Percentiles rank a stretch among this genome's conserved stretches.
These are phyloP conservation scores for Myotis yumanensis DNA, from an alignment of 2,113 vertebrate species.

Conservation along the genomic window DNA sequence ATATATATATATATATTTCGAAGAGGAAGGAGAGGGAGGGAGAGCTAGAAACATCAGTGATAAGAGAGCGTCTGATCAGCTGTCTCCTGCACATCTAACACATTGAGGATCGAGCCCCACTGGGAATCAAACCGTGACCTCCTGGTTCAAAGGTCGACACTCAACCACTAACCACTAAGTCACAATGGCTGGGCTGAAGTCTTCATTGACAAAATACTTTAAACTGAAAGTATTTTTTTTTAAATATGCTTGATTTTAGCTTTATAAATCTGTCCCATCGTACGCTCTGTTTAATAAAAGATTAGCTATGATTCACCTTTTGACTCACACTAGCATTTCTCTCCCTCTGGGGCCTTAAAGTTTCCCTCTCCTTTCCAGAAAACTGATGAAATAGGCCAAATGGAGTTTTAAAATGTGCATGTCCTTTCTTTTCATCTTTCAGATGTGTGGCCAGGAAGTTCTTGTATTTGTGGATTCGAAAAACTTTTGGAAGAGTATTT, in stretches of 20 bases:
- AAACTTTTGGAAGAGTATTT: conserved; percentile 90
- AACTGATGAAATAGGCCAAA: not conserved
- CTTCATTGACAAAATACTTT: not conserved
- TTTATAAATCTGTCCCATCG: conserved; percentile 2
- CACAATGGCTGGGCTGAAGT: not conserved
- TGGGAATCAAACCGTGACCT: too few relatives aligned
- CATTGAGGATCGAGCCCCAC: too few relatives aligned
- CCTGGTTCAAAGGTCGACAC: too few relatives aligned
- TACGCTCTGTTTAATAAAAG: not conserved
- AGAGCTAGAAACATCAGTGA: too few relatives aligned
- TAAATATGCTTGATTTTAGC: conserved; percentile 1
- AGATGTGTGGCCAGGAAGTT: conserved; percentile 93
- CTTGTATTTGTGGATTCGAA: conserved; percentile 90
- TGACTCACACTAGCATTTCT: not conserved
- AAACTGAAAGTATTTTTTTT: not conserved
- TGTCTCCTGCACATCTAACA: too few relatives aligned
- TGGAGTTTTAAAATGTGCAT: conserved; percentile 3
- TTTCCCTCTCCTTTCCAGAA: not conserved
- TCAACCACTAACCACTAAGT: too few relatives aligned
- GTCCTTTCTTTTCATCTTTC: conserved; percentile 65
- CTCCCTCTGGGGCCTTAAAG: not conserved
- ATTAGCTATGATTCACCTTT: not conserved
- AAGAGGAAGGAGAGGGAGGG: too few relatives aligned
- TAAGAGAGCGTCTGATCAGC: too few relatives aligned
- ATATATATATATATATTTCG: too few relatives aligned